phyloP scores from a whole-genome alignment of 2,797 vertebrate genomes.

The Monodelphis domestica region DNA sequence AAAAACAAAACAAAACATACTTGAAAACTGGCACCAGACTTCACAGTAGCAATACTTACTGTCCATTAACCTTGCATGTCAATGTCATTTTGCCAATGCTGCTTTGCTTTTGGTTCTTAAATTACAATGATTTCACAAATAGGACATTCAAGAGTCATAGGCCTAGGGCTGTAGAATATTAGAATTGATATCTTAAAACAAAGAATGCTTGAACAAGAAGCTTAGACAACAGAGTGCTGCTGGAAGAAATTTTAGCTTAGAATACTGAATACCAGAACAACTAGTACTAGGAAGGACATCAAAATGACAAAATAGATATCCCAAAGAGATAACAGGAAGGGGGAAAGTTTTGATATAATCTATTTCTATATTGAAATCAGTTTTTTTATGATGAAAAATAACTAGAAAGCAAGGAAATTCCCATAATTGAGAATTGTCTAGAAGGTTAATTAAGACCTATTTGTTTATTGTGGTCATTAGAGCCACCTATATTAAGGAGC shows the following conservation, averaged over 20 bases:
- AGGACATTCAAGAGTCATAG: background rate
- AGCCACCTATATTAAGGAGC: too few relatives aligned
- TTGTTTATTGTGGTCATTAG: too few relatives aligned
- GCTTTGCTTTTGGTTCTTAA: background rate
- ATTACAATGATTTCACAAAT: background rate
- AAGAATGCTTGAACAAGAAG: background rate
- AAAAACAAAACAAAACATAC: conserved; percentile 13
- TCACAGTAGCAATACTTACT: conserved; percentile 25
- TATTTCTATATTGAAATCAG: background rate
- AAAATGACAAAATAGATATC: background rate
- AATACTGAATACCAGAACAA: background rate
- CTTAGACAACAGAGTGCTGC: background rate
- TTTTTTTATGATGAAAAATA: background rate
- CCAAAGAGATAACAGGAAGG: background rate
- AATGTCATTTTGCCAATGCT: background rate
- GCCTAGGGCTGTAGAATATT: background rate
- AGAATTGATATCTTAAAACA: background rate
- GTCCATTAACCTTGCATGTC: background rate
- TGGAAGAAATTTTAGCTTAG: background rate
- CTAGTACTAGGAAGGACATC: background rate
- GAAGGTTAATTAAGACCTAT: too few relatives aligned
- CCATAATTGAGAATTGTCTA: background rate
- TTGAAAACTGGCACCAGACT: conserved; percentile 35
- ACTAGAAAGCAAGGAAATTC: background rate
- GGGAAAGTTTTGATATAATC: background rate